Conservation (phyloP, 2,113 vertebrate genomes). For the Festucalex cinctus region DNA sequence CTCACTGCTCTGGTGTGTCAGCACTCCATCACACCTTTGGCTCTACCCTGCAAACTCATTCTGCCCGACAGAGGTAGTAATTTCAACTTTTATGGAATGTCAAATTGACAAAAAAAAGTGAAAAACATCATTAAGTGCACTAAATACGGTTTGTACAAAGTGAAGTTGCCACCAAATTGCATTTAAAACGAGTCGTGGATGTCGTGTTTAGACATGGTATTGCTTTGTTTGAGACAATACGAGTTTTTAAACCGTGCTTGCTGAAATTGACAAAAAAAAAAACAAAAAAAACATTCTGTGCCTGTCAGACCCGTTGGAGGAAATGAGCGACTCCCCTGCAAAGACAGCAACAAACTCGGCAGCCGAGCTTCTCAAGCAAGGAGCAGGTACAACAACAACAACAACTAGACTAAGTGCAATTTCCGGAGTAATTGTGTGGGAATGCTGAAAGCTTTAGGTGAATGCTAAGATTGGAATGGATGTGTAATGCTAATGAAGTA, state of each 20-base stretch:
- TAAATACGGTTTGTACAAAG: too few relatives aligned
- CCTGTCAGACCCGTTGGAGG: slow-evolving; percentile 83
- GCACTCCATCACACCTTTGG: slow-evolving; percentile 93
- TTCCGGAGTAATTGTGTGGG: too few relatives aligned
- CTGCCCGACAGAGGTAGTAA: slow-evolving; percentile 86
- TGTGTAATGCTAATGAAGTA: too few relatives aligned
- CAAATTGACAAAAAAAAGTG: not conserved
- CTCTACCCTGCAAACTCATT: slow-evolving; percentile 90
- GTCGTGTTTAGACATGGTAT: too few relatives aligned
- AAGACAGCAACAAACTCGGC: slow-evolving; percentile 88
- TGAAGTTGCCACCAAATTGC: too few relatives aligned
- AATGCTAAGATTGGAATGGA: too few relatives aligned
- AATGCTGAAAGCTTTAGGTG: too few relatives aligned
- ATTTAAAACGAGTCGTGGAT: too few relatives aligned
- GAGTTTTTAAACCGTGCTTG: too few relatives aligned
- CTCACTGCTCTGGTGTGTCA: slow-evolving; percentile 93
- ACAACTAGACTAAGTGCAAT: too few relatives aligned
- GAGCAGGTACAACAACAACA: slow-evolving; percentile 78
- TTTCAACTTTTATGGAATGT: not conserved
- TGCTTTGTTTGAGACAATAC: too few relatives aligned
- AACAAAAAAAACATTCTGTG: not conserved
- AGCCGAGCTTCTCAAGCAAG: slow-evolving; percentile 89
- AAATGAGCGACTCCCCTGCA: slow-evolving; percentile 70
- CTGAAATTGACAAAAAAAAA: too few relatives aligned
- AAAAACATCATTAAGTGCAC: not conserved